phyloP scores from a whole-genome alignment of 2,888 invertebrate species.

The Halocaridina rubra region DNA sequence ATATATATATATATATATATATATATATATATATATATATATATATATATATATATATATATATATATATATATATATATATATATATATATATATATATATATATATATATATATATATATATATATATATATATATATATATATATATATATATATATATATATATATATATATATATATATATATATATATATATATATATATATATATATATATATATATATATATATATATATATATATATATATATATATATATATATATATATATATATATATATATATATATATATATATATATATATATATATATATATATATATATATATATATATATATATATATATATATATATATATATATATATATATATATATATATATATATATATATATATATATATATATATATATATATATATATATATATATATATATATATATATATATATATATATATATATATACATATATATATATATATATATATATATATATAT shows the following conservation, averaged over 20 bases:
- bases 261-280: neutral
- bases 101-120: too few relatives aligned
- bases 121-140: too few relatives aligned
- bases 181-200: too few relatives aligned
- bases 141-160: too few relatives aligned
- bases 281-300: neutral
- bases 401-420: conserved; percentile 2
- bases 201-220: neutral
- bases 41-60: too few relatives aligned
- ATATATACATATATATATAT: neutral
- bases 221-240: neutral
- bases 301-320: conserved; percentile 12
- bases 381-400: conserved; percentile 9
- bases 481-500: conserved; percentile 2
- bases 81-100: too few relatives aligned
- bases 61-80: too few relatives aligned
- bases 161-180: too few relatives aligned
- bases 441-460: neutral
- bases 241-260: conserved; percentile 9
- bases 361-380: neutral
- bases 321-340: neutral
- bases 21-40: too few relatives aligned
- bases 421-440: neutral
- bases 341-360: conserved; percentile 11
- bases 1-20: too few relatives aligned